Evolutionary conservation across 2,888 invertebrate genomes (phyloP).

Genomic region (Flexamia atlantica): DNA sequence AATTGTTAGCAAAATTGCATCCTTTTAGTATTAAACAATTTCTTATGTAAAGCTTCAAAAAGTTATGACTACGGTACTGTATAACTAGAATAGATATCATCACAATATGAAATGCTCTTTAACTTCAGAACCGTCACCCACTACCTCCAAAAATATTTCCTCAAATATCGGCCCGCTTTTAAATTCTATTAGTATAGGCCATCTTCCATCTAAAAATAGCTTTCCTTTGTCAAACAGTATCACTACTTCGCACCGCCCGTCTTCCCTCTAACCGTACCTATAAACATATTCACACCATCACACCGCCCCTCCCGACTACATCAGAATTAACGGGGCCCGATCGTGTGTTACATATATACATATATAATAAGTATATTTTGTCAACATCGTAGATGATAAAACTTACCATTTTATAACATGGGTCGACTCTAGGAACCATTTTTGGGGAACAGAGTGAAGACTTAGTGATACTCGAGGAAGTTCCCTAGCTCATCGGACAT

Average conservation of each 20-base stretch:
- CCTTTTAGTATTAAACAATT: slow-evolving; percentile 63
- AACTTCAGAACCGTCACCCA: slow-evolving; percentile 61
- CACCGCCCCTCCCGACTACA: slow-evolving; percentile 50
- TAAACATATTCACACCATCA: slow-evolving; percentile 52
- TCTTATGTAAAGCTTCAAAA: slow-evolving; percentile 65
- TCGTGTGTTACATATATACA: slow-evolving; percentile 55
- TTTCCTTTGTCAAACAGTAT: slow-evolving; percentile 61
- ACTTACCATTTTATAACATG: slow-evolving; percentile 50
- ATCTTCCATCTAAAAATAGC: slow-evolving; percentile 62
- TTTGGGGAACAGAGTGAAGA: slow-evolving; percentile 55
- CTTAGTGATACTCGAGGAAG: slow-evolving; percentile 29
- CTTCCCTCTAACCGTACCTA: slow-evolving; percentile 56
- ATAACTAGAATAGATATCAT: slow-evolving; percentile 65
- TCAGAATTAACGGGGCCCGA: slow-evolving; percentile 33
- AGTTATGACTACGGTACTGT: slow-evolving; percentile 64
- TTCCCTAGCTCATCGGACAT: slow-evolving; percentile 39
- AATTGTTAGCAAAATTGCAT: slow-evolving; percentile 65
- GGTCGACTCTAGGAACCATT: slow-evolving; percentile 59
- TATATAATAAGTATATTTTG: slow-evolving; percentile 54
- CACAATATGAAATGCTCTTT: slow-evolving; percentile 65
- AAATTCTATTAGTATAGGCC: slow-evolving; percentile 60
- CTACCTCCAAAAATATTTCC: slow-evolving; percentile 64
- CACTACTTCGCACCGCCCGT: slow-evolving; percentile 61
- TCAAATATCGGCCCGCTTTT: slow-evolving; percentile 57
- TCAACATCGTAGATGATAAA: slow-evolving; percentile 57